Conservation (phyloP, 2,797 vertebrate species). For the Anguilla pacifica region DNA sequence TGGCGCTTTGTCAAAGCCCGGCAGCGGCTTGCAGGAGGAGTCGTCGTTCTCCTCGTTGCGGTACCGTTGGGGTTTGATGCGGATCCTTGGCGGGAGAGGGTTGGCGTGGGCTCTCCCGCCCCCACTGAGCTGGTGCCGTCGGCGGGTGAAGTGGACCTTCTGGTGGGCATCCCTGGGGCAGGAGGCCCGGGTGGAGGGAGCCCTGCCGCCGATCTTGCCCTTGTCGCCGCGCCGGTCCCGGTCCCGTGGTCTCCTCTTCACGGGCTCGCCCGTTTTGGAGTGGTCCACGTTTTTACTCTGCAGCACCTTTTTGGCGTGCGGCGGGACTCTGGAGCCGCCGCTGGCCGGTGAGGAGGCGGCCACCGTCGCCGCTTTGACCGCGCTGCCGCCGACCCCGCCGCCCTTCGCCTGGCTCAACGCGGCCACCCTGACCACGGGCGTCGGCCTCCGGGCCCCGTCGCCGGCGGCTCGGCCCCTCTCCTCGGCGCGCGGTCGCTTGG, state of each 20-base stretch:
- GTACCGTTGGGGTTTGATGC: conserved; percentile 95
- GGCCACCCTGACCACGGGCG: conserved; percentile 73
- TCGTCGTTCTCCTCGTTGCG: conserved; percentile 93
- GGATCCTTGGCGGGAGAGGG: conserved; percentile 84
- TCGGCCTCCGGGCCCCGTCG: conserved; percentile 76
- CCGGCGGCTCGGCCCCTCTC: conserved; percentile 73
- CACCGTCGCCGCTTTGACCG: conserved; percentile 60
- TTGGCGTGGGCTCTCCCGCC: conserved; percentile 49
- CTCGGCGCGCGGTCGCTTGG: conserved; percentile 83
- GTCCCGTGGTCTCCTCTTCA: conserved; percentile 84
- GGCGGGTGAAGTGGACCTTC: conserved; percentile 93
- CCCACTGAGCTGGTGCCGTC: conserved; percentile 88
- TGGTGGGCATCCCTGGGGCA: conserved; percentile 82
- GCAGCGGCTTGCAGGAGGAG: conserved; percentile 73
- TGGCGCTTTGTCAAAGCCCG: conserved; percentile 82
- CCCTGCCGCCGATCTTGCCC: not conserved
- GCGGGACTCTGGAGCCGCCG: conserved; percentile 75
- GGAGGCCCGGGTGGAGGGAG: conserved; percentile 62
- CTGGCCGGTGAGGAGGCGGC: conserved; percentile 64
- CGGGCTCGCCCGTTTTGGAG: conserved; percentile 84
- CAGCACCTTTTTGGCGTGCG: conserved; percentile 88
- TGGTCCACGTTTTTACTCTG: conserved; percentile 88
- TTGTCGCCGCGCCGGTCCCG: conserved; percentile 42
- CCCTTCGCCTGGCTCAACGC: conserved; percentile 73
- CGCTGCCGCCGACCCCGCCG: conserved; percentile 61